Conservation (phyloP, 2,888 invertebrate species). For the Drosophila nr. perissopoda region DNA sequence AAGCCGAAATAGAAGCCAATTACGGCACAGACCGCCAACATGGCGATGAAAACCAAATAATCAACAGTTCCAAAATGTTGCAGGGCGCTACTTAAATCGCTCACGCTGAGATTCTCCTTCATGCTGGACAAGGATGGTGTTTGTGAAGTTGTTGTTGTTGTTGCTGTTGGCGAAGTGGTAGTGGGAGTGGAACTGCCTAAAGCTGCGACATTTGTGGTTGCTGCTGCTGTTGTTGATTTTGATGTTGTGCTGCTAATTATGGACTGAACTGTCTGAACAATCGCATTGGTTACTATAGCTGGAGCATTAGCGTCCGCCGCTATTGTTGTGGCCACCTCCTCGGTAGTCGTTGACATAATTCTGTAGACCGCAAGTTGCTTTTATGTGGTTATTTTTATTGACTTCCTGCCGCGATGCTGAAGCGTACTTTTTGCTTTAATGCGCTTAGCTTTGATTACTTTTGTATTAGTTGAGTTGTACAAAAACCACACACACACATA, state of each 20-base stretch:
- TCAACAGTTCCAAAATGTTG: conserved; percentile 90
- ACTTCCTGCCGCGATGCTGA: conserved; percentile 68
- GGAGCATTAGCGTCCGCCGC: conserved; percentile 26
- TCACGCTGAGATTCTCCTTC: conserved; percentile 74
- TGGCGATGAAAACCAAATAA: conserved; percentile 91
- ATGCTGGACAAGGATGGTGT: conserved; percentile 19
- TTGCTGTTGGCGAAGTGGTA: neutral
- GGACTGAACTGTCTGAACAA: conserved; percentile 67
- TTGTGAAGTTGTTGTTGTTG: conserved; percentile 9
- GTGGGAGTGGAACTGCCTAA: neutral
- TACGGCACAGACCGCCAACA: conserved; percentile 91
- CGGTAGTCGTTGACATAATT: conserved; percentile 67
- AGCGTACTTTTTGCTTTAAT: conserved; percentile 54
- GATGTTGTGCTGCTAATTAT: conserved; percentile 74
- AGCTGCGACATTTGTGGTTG: conserved; percentile 25
- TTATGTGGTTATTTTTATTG: conserved; percentile 74
- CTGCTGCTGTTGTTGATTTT: conserved; percentile 37
- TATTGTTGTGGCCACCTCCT: conserved; percentile 28
- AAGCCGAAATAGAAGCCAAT: conserved; percentile 94
- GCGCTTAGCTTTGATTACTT: conserved; percentile 69
- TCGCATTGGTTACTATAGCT: conserved; percentile 44
- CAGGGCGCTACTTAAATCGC: conserved; percentile 85
- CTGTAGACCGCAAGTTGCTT: conserved; percentile 68
- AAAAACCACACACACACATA: conserved; percentile 28
- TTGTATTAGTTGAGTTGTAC: conserved; percentile 56